Base-by-base conservation (phyloP, 2,797 vertebrate genomes). In the Microchirus variegatus region DNA sequence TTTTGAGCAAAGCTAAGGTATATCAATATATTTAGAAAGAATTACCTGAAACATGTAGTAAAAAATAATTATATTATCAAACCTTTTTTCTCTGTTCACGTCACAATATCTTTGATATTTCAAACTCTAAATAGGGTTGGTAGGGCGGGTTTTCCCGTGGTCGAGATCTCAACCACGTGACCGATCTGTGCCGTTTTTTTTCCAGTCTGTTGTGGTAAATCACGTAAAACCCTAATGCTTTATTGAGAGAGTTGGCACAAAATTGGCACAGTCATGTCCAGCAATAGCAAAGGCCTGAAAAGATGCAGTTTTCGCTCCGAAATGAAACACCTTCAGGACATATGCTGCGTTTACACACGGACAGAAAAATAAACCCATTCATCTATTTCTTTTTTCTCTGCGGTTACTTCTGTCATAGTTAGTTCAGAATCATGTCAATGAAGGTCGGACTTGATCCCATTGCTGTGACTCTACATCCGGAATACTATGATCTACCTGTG, bases 1-100 rank as follows among this genome's bases (percentile, higher is more conserved):
- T 88, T 93, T 92, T 93, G 94, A 95, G 91, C 95, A 97, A 98
- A 96, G 95, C 94, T 93, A 92, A 93, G 83, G 90, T 93, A 93
- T 93, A 91, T 92, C 92, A 94, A 92, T 94, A 92, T 93, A 93
- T 91, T 93, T 92, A 92, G 86, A 94, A 94, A 93, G 82, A 91
- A 92, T 93, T 93, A 93, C 92, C 90, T 93, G 90, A 93, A 94
- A 94, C 91, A 92, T 91, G 91, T 91, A 91, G 90, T 93, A 93
- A 92, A 93, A 91, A 94, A 93, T 92, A 92, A 90, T 91, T 91
- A 89, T 88, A 89, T 93, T 93, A 93, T 93, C 88, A 91, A 94
- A 93, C 88, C 80, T 88, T 92, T 91, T 37, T 82, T 82, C 83
- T 91, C 83, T 84, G 84, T 82, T 87, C 84, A 85, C 86, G 54